phyloP scores from a whole-genome alignment of 2,888 invertebrate species.

The Euproctis similis region DNA sequence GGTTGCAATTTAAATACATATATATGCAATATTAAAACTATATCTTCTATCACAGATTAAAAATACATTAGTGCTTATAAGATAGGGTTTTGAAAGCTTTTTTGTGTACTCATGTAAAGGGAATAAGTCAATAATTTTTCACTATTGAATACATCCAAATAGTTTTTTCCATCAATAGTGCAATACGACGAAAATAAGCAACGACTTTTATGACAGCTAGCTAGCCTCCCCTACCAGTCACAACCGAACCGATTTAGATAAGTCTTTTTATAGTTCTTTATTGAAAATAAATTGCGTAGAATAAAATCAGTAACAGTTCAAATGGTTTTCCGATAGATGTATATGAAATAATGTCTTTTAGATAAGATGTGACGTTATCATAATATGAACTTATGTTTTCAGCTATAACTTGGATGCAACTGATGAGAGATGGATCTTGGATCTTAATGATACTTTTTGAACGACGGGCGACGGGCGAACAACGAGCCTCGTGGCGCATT shows the following conservation, averaged over 20 bases:
- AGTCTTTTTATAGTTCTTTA: slow-evolving; percentile 77
- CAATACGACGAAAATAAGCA: slow-evolving; percentile 63
- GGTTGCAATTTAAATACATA: too few species aligned
- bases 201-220: slow-evolving; percentile 63
- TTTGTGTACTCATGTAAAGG: too few species aligned
- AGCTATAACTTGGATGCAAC: slow-evolving; percentile 15
- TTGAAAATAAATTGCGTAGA: slow-evolving; percentile 77
- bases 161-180: slow-evolving; percentile 42
- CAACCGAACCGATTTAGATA: slow-evolving; percentile 70
- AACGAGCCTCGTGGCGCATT: too few species aligned
- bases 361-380: slow-evolving; percentile 64
- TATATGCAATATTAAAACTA: too few species aligned
- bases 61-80: too few species aligned
- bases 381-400: slow-evolving; percentile 47
- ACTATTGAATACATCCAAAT: slow-evolving; percentile 8
- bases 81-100: too few species aligned
- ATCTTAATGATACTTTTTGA: too few species aligned
- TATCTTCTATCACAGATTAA: too few species aligned
- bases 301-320: slow-evolving; percentile 69
- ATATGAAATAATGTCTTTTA: slow-evolving; percentile 67
- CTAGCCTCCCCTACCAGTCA: slow-evolving; percentile 60
- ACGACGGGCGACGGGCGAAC: too few species aligned
- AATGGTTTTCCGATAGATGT: slow-evolving; percentile 75
- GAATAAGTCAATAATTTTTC: background rate
- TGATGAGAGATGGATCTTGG: slow-evolving; percentile 28